Evolutionary conservation across 2,888 invertebrate species (phyloP), one percentile per base, ranked within the genome.

Genomic region (Uropetala carovei): DNA sequence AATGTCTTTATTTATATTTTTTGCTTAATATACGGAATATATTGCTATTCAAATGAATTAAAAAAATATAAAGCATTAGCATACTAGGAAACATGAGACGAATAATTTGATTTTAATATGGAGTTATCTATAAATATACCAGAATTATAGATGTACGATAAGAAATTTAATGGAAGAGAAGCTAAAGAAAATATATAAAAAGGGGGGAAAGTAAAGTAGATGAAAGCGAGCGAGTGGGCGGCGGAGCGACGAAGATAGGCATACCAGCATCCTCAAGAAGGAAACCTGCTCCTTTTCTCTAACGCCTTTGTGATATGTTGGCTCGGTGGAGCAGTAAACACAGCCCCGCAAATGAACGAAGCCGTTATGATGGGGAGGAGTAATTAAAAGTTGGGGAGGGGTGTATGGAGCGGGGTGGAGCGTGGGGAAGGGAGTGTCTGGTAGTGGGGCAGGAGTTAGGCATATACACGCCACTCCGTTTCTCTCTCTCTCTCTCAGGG

Each of bases 331-430:
- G 92, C 92, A 92, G 92, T 92, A 92, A 92, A 92, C 92, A 92
- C 92, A 81, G 92, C 81, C 83, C 83, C 92, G 59, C 92, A 92
- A 92, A 92, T 92, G 82, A 92, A 92, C 83, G 92, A 56, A 92
- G 82, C 92, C 92, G 92, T 92, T 92, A 92, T 92, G 83, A 92
- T 92, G 83, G 84, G 92, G 84, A 92, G 84, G 58, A 92, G 92
- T 92, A 92, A 92, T 92, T 92, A 92, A 92, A 92, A 92, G 92
- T 82, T 89, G 60, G 89, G 13, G 86, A 86, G 22, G 9, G 68
- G 22, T 68, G 68, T 18, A n/a, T 43, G 43, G 68, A 18, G 86
- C 59, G 86, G 59, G 82, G 18, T 58, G 86, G 27, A 60, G 30
- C 30, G 60, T 9, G 60, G 60, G 57, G 59, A 27, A 4, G 57